Percentiles rank a stretch among this genome's conserved stretches.
Conservation (phyloP, 2,113 vertebrate genomes). For the Clarias gariepinus region DNA sequence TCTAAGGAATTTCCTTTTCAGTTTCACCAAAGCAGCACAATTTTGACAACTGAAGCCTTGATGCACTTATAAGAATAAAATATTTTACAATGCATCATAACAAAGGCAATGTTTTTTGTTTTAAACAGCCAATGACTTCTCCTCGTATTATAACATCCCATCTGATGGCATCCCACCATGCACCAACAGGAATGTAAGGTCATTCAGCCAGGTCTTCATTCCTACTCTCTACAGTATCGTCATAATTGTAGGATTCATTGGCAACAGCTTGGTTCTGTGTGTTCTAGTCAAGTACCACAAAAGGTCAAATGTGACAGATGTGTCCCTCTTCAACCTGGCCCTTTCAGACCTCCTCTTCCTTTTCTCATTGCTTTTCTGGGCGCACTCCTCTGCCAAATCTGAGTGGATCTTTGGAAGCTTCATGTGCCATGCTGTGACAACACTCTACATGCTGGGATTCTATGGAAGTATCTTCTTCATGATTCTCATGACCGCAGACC, state of each 20-base stretch:
- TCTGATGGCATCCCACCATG: too few relatives aligned
- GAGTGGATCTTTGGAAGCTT: constrained; percentile 78
- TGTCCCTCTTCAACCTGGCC: constrained; percentile 85
- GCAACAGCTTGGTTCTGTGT: constrained; percentile 80
- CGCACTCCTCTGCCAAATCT: constrained; percentile 57
- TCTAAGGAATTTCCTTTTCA: too few relatives aligned
- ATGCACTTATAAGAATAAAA: too few relatives aligned
- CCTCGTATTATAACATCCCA: too few relatives aligned
- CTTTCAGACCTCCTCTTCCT: constrained; percentile 84
- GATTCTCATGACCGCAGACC: constrained; percentile 83
- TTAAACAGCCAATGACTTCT: too few relatives aligned
- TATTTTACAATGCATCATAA: too few relatives aligned
- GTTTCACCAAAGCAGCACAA: too few relatives aligned
- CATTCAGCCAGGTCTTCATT: constrained; percentile 67
- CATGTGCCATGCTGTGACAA: constrained; percentile 75
- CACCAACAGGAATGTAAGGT: too few relatives aligned
- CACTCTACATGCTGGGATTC: constrained; percentile 74
- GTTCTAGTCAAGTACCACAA: constrained; percentile 73
- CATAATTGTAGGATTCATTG: constrained; percentile 69
- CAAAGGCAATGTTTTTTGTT: too few relatives aligned
- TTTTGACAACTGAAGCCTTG: too few relatives aligned
- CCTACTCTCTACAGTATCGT: constrained; percentile 76
- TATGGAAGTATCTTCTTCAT: constrained; percentile 85
- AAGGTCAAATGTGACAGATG: constrained; percentile 76
- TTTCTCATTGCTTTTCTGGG: constrained; percentile 77